Evolutionary conservation across 2,113 vertebrate genomes (phyloP).

Genomic region (Chamaetylas fuelleborni): DNA sequence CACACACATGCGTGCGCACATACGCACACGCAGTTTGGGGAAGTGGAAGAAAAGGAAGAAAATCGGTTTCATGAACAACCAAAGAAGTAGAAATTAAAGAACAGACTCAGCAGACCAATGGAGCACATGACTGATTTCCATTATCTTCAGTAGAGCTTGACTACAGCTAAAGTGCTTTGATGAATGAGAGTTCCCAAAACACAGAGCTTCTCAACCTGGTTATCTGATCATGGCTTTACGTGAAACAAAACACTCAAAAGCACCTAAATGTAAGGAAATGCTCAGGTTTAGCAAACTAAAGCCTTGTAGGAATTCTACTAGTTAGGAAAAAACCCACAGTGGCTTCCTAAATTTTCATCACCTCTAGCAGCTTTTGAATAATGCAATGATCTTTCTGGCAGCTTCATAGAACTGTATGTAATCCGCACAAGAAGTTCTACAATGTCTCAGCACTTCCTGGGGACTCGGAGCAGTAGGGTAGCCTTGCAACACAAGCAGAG

Average conservation of each 20-base stretch:
- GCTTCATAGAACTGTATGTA: neutral
- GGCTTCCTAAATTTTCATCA: constrained; percentile 32
- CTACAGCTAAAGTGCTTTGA: neutral
- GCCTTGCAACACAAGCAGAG: constrained; percentile 58
- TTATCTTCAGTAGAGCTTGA: neutral
- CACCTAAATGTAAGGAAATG: neutral
- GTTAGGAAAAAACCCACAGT: neutral
- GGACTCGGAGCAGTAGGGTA: neutral
- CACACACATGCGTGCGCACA: accelerated
- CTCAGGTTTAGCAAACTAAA: neutral
- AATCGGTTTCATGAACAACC: neutral
- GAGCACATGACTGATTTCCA: neutral
- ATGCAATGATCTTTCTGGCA: constrained; percentile 8
- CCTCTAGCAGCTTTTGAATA: constrained; percentile 29
- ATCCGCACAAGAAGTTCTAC: neutral
- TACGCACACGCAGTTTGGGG: neutral
- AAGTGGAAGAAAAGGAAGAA: neutral
- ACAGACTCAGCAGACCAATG: neutral
- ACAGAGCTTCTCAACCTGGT: neutral
- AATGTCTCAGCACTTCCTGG: constrained; percentile 50
- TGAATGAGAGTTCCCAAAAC: neutral
- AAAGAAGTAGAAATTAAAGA: neutral
- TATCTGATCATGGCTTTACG: neutral
- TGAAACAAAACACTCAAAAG: neutral
- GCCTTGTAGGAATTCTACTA: neutral